A percentile compares a stretch with the other conserved stretches of the same genome.
phyloP scores from a whole-genome alignment of 2,797 vertebrate genomes.

The Perodicticus potto region DNA sequence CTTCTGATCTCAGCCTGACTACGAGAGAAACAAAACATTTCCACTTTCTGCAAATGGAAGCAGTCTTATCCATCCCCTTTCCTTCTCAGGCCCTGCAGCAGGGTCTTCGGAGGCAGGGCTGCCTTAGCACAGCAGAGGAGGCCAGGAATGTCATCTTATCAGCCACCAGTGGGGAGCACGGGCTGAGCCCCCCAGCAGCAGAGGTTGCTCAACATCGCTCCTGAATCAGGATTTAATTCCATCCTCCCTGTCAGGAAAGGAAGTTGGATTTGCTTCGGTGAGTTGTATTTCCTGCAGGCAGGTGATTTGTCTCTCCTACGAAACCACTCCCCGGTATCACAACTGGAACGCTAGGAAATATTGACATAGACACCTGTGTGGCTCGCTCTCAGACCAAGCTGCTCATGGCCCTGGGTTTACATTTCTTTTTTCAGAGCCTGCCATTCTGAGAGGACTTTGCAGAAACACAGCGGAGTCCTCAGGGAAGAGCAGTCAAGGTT shows the following conservation, averaged over 20 bases:
- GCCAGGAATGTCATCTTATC: background rate
- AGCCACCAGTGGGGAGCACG: background rate
- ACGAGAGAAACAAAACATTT: background rate
- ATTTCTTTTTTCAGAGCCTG: background rate
- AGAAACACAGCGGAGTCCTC: background rate
- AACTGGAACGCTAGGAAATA: conserved; percentile 22
- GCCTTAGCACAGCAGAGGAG: background rate
- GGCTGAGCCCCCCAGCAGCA: background rate
- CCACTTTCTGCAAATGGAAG: background rate
- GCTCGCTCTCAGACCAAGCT: conserved; percentile 16
- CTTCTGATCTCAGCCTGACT: background rate
- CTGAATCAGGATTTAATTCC: conserved; percentile 27
- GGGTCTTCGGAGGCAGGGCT: background rate
- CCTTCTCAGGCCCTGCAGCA: accelerated
- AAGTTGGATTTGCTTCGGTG: conserved; percentile 31
- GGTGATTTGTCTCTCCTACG: background rate
- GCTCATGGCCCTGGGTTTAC: background rate
- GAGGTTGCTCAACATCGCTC: background rate
- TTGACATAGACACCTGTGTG: conserved; percentile 26
- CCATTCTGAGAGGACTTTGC: background rate
- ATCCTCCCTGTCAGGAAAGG: background rate
- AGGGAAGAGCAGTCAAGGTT: background rate
- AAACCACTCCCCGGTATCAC: background rate
- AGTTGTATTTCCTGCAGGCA: conserved; percentile 20
- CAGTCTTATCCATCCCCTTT: too few relatives aligned